phyloP scores from a whole-genome alignment of 2,888 invertebrate genomes.

The Meiosimyza platycephala region DNA sequence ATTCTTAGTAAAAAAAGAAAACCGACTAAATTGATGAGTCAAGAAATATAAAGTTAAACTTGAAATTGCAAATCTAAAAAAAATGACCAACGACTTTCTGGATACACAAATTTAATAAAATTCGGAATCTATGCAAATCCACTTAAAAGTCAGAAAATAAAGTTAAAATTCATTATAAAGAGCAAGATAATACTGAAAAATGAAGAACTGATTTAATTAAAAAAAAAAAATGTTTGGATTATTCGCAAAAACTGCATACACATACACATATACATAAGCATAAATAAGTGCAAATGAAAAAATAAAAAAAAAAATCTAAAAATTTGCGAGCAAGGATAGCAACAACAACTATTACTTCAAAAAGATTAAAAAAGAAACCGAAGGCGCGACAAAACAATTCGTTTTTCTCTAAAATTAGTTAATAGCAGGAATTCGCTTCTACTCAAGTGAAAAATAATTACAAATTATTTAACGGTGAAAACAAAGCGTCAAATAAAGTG shows the following conservation, averaged over 20 bases:
- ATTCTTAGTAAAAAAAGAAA: no score
- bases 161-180: no score
- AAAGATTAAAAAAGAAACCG: constrained; percentile 1
- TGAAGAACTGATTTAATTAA: no score
- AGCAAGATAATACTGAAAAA: no score
- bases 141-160: no score
- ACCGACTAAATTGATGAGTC: no score
- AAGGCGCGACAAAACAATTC: constrained; percentile 8
- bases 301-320: constrained; percentile 33
- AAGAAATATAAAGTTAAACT: no score
- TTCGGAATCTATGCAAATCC: not conserved
- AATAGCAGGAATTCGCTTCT: constrained; percentile 29
- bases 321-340: constrained; percentile 31
- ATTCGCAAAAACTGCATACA: no score
- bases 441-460: constrained; percentile 25
- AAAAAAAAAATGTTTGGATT: no score
- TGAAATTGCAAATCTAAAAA: no score
- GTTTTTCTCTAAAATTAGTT: constrained; percentile 35
- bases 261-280: not conserved
- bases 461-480: constrained; percentile 20
- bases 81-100: no score
- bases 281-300: not conserved
- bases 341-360: constrained; percentile 9
- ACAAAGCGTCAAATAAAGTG: constrained; percentile 3
- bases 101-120: constrained; percentile 31